Evolutionary conservation across 2,797 vertebrate genomes (phyloP).

Genomic region (Sus cebifrons): DNA sequence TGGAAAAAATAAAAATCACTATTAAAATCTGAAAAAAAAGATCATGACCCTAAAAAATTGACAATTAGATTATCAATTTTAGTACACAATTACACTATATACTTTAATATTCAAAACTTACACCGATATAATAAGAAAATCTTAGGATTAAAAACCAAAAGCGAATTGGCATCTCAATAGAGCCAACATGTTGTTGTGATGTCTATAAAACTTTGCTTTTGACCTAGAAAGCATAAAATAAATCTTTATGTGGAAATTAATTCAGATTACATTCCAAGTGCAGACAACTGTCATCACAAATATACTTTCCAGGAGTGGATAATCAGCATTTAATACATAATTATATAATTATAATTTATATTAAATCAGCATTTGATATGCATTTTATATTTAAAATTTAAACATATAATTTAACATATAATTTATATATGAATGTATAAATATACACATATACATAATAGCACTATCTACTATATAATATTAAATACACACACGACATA

Average conservation of each 20-base stretch:
- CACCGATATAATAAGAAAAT: constrained; percentile 20
- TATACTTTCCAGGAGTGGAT: neutral
- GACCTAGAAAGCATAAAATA: constrained; percentile 2
- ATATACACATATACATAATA: neutral
- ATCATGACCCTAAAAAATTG: neutral
- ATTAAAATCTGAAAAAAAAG: neutral
- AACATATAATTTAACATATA: too few relatives aligned
- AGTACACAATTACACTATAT: neutral
- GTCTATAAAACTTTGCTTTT: neutral
- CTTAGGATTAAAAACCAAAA: constrained; percentile 30
- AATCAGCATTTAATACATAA: neutral
- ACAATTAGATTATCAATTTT: neutral
- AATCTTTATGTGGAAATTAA: constrained; percentile 41
- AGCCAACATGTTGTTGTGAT: neutral
- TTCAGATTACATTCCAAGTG: constrained; percentile 37
- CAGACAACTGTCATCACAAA: neutral
- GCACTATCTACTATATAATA: neutral
- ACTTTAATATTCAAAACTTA: neutral
- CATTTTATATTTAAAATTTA: too few relatives aligned
- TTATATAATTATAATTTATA: neutral
- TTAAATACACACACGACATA: neutral
- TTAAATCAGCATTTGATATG: too few relatives aligned
- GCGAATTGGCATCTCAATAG: neutral
- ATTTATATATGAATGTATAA: neutral
- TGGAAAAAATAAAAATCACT: too few relatives aligned